Conservation (phyloP, 2,888 invertebrate genomes). For the Cacoxenus indagator region DNA sequence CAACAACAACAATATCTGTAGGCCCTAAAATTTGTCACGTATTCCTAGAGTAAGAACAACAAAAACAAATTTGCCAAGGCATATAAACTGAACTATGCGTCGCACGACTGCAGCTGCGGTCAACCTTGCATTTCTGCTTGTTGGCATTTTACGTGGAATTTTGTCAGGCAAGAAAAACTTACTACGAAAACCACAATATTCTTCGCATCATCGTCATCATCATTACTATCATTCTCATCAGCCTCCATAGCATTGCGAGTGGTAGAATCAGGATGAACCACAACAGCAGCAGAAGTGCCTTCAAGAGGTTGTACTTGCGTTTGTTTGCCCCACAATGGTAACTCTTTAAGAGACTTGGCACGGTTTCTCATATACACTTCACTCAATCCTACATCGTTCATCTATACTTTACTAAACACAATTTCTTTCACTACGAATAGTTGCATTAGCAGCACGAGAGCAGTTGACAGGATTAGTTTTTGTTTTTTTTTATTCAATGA, state of each 20-base stretch:
- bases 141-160: too few species aligned
- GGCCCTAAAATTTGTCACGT: constrained; percentile 13
- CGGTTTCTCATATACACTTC: not conserved
- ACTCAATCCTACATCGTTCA: not conserved
- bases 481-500: constrained; percentile 4
- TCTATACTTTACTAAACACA: not conserved
- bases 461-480: constrained; percentile 16
- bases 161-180: too few species aligned
- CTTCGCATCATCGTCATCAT: too few species aligned
- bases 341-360: too few species aligned
- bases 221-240: too few species aligned
- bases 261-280: too few species aligned
- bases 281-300: too few species aligned
- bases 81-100: too few species aligned
- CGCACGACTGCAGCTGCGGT: not conserved
- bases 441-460: not conserved
- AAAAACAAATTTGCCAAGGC: too few species aligned
- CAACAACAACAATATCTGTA: not conserved
- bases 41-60: not conserved
- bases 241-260: too few species aligned
- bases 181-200: too few species aligned
- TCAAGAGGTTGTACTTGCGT: not conserved
- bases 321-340: too few species aligned
- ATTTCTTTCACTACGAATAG: not conserved
- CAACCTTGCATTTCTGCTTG: not conserved